phyloP scores from a whole-genome alignment of 2,888 invertebrate genomes.

The Pantelozetes paolii region DNA sequence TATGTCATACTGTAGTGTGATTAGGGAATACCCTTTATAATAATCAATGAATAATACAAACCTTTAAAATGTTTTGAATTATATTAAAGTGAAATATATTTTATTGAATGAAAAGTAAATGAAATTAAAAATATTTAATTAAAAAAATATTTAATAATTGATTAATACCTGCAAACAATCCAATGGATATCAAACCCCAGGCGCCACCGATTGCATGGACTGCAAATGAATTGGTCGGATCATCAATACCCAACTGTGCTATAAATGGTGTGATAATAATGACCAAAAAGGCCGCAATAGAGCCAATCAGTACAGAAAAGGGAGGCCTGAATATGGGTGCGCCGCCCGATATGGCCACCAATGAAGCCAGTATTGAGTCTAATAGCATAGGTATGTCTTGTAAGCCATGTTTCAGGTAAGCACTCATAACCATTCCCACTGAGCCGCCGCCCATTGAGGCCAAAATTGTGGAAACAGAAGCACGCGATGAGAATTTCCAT shows the following conservation, averaged over 20 bases:
- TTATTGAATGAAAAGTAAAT: no score
- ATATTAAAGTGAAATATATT: no score
- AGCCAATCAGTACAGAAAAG: constrained; percentile 51
- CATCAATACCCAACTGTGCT: constrained; percentile 49
- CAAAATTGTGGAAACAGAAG: constrained; percentile 85
- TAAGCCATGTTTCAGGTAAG: constrained; percentile 46
- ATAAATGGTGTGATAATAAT: constrained; percentile 47
- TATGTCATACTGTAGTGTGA: no score
- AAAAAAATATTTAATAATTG: no score
- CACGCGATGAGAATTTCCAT: constrained; percentile 79
- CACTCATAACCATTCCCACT: constrained; percentile 57
- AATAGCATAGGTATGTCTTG: constrained; percentile 51
- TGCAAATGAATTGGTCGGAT: constrained; percentile 51
- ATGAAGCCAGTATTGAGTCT: constrained; percentile 51
- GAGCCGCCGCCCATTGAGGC: constrained; percentile 85
- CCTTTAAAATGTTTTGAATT: no score
- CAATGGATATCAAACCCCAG: constrained; percentile 78
- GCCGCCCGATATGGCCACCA: constrained; percentile 52
- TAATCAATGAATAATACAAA: no score
- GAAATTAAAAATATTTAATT: no score
- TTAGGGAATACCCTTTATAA: no score
- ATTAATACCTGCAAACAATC: constrained; percentile 67
- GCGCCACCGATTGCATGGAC: constrained; percentile 49
- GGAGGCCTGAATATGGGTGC: constrained; percentile 51
- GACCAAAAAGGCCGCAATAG: constrained; percentile 49